Evolutionary conservation across 2,797 vertebrate species (phyloP), one percentile per base, ranked within the genome.

Genomic region (Eremophila alpestris): DNA sequence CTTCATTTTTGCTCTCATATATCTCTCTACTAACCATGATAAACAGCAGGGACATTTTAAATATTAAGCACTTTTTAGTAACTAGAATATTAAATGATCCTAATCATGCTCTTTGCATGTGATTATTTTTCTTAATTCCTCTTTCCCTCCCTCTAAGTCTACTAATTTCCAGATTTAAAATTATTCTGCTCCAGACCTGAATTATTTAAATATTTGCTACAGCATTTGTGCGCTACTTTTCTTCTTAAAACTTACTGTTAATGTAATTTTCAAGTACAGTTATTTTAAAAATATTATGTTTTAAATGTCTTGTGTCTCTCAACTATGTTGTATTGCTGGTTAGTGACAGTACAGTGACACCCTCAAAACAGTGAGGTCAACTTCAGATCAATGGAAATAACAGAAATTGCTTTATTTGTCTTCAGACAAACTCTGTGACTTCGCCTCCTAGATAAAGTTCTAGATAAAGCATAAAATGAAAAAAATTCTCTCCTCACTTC

Each of bases 31-130:
- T 85, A 81, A 43, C 84, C 32, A 54, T 94, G 89, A 94, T 84
- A 93, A 94, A 95, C 89, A 95, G 68, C 41, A 77, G 60, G 69
- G 55, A 90, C 64, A 91, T 90, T 94, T 96, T 86, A 94, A 96
- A 93, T 95, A 92, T 93, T 94, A 94, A 95, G 87, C 29, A 91
- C 43, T 78, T 82, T 73, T 91, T 81, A 91, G 70, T 92, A 89
- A 94, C 68, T 83, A 76, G 84, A 94, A 85, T 94, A 94, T 91
- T 88, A 91, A 91, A 89, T 86, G 4, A 86, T 89, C 83, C 54
- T 91, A 87, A 91, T 94, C 58, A 75, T 87, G 46, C 30, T 60
- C 55, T 92, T 83, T 85, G 40, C 46, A 65, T 89, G 43, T 55
- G 68, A 89, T 85, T 91, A 95, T 94, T 89, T 95, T 71, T 32